These are phyloP conservation scores for Arctocebus calabarensis DNA, from an alignment of 2,797 vertebrate species.

Conservation along the genomic window DNA sequence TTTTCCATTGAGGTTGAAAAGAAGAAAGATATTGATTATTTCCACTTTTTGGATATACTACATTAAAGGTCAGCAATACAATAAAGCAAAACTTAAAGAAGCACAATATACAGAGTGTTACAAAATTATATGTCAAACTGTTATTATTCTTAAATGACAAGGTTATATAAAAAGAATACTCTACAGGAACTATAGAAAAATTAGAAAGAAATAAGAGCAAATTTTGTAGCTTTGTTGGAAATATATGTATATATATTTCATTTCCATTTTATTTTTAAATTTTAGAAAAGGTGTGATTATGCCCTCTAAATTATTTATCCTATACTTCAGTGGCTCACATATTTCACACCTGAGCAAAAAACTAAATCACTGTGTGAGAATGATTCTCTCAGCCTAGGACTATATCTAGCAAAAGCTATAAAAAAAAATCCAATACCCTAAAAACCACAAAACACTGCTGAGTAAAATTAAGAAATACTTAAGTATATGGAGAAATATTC, in stretches of 20 bases:
- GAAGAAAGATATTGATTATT: neutral
- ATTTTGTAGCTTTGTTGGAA: neutral
- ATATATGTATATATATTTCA: neutral
- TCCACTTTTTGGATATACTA: neutral
- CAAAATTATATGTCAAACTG: neutral
- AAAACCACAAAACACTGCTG: neutral
- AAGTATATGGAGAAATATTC: neutral
- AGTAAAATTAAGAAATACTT: neutral
- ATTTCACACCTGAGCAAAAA: neutral
- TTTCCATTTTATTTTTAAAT: neutral
- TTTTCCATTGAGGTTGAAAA: neutral
- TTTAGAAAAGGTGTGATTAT: neutral
- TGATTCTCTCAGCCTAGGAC: neutral
- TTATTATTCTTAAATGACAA: constrained; percentile 6
- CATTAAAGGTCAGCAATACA: neutral
- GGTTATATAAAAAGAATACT: neutral
- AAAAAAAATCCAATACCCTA: neutral
- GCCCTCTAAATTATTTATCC: neutral
- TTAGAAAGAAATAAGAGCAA: neutral
- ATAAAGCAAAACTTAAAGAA: neutral
- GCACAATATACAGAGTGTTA: neutral
- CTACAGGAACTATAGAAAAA: neutral
- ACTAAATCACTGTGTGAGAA: neutral
- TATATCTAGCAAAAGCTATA: neutral
- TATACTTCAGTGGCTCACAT: neutral